phyloP scores from a whole-genome alignment of 2,888 invertebrate genomes.

The Drosophila koepferae region DNA sequence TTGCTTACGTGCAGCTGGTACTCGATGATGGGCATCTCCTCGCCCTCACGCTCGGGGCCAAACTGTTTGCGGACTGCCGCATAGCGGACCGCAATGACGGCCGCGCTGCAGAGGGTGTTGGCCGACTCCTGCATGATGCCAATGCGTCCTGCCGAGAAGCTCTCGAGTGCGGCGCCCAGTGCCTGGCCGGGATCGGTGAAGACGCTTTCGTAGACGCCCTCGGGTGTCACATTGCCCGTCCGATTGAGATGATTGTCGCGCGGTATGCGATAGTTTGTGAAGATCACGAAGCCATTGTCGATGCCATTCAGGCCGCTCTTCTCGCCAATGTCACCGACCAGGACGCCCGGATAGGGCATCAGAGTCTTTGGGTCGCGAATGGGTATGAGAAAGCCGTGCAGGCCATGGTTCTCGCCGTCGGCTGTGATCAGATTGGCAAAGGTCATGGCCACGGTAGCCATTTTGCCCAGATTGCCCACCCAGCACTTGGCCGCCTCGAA shows the following conservation, averaged over 20 bases:
- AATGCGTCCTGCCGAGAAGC: slow-evolving; percentile 93
- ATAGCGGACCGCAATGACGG: slow-evolving; percentile 91
- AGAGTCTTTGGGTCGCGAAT: slow-evolving; percentile 92
- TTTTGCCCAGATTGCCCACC: slow-evolving; percentile 96
- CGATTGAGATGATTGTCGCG: slow-evolving; percentile 93
- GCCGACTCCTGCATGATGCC: slow-evolving; percentile 88
- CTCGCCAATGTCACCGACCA: slow-evolving; percentile 96
- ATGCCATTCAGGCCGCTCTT: slow-evolving; percentile 96
- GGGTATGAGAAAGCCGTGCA: slow-evolving; percentile 96
- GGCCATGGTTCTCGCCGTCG: slow-evolving; percentile 91
- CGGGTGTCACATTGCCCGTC: slow-evolving; percentile 94
- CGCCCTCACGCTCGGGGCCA: slow-evolving; percentile 87
- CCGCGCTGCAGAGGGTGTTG: slow-evolving; percentile 87
- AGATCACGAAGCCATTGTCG: slow-evolving; percentile 96
- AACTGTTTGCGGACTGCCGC: slow-evolving; percentile 92
- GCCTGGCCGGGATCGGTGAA: slow-evolving; percentile 95
- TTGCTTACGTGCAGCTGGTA: slow-evolving; percentile 90
- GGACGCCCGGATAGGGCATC: slow-evolving; percentile 92
- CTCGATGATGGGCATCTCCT: slow-evolving; percentile 91
- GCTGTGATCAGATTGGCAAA: slow-evolving; percentile 95
- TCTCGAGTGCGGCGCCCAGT: slow-evolving; percentile 93
- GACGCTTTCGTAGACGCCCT: slow-evolving; percentile 95
- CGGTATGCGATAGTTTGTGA: slow-evolving; percentile 94
- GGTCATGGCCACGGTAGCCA: slow-evolving; percentile 93
- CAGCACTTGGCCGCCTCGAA: slow-evolving; percentile 98